phyloP scores from a whole-genome alignment of 2,888 invertebrate genomes.

The Agrochola litura region DNA sequence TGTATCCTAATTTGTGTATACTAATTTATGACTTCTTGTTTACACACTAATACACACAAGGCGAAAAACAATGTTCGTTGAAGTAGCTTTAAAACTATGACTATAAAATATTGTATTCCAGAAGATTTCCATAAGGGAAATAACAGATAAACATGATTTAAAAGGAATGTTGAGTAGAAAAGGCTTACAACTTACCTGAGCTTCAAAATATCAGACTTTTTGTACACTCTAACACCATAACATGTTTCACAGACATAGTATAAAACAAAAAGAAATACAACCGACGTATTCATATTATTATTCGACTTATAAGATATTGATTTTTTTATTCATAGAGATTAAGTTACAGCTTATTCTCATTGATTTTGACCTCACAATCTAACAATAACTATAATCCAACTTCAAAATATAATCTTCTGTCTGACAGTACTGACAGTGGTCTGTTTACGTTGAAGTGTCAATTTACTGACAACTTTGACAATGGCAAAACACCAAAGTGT shows the following conservation, averaged over 20 bases:
- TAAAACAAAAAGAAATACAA: conserved; percentile 70
- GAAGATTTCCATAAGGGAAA: background rate
- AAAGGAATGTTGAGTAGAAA: conserved; percentile 2
- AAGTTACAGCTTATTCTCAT: background rate
- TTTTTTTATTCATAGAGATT: background rate
- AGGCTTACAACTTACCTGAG: conserved; percentile 83
- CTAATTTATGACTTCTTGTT: background rate
- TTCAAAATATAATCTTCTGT: background rate
- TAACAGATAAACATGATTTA: background rate
- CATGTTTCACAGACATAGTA: conserved; percentile 72
- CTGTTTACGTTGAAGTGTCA: conserved; percentile 39
- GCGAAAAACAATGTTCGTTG: background rate
- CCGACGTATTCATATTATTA: conserved; percentile 64
- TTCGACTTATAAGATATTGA: background rate
- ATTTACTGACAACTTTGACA: conserved; percentile 8
- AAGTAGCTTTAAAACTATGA: background rate
- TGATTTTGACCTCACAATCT: conserved; percentile 12
- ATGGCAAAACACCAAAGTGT: background rate
- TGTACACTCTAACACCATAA: conserved; percentile 87
- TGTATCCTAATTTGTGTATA: background rate
- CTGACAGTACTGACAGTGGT: background rate
- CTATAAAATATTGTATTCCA: background rate
- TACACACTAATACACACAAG: background rate
- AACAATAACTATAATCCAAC: background rate
- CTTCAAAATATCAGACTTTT: conserved; percentile 90